Evolutionary conservation across 2,113 vertebrate genomes (phyloP).

Genomic region (Circaetus cinerascens): DNA sequence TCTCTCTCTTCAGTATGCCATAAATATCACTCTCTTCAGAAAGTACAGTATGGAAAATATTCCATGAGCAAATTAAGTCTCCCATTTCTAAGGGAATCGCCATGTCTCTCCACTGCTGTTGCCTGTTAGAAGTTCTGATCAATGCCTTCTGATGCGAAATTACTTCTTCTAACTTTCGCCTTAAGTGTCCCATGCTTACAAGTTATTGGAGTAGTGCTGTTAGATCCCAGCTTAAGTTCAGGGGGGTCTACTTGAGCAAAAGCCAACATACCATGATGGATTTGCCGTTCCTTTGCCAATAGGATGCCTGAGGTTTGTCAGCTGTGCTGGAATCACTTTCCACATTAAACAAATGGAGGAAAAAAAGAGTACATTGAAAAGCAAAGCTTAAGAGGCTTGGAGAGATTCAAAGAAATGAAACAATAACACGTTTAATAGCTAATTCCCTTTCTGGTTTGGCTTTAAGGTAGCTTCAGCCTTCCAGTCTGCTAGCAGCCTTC

Average conservation of each 20-base stretch:
- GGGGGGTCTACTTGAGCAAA: neutral
- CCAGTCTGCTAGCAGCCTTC: slow-evolving; percentile 1
- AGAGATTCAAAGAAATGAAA: slow-evolving; percentile 31
- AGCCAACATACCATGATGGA: neutral
- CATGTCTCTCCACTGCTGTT: neutral
- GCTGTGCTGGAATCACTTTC: slow-evolving; percentile 44
- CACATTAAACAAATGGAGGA: slow-evolving; percentile 20
- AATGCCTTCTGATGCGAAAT: neutral
- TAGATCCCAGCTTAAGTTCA: neutral
- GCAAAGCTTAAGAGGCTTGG: slow-evolving; percentile 12
- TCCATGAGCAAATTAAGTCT: neutral
- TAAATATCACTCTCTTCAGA: neutral
- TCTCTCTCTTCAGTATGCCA: neutral
- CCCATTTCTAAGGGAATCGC: neutral
- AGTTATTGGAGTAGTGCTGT: neutral
- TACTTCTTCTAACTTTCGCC: neutral
- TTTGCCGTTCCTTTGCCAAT: slow-evolving; percentile 5
- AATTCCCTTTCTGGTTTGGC: slow-evolving; percentile 55
- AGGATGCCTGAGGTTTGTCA: slow-evolving; percentile 56
- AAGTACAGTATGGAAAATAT: neutral
- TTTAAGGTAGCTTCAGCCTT: slow-evolving; percentile 50
- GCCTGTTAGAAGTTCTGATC: neutral
- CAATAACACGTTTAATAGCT: slow-evolving; percentile 32
- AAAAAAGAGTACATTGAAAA: neutral
- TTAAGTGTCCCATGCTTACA: neutral